Percentiles rank a stretch among this genome's conserved stretches.
Evolutionary conservation across 2,888 invertebrate genomes (phyloP).

Genomic region (Hemicrepidius hirtus): DNA sequence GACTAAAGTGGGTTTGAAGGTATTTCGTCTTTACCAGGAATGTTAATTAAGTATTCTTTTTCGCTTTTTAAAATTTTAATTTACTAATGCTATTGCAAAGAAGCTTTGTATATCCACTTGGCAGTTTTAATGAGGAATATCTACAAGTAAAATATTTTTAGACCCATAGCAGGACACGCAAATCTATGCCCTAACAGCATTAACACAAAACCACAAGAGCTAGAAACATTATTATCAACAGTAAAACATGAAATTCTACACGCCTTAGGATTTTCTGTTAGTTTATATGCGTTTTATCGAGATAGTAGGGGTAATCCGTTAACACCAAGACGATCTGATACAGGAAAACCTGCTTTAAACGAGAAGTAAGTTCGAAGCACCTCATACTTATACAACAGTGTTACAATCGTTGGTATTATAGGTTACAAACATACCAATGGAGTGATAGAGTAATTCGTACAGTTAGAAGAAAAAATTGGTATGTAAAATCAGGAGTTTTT

Average conservation of each 20-base stretch:
- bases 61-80: no score
- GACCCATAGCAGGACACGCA: slow-evolving; percentile 98
- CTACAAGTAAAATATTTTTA: slow-evolving; percentile 67
- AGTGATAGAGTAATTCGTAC: slow-evolving; percentile 90
- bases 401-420: slow-evolving; percentile 66
- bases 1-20: no score
- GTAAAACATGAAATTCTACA: slow-evolving; percentile 99
- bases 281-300: slow-evolving; percentile 96
- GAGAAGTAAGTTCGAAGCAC: slow-evolving; percentile 80
- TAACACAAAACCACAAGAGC: slow-evolving; percentile 91
- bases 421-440: slow-evolving; percentile 95
- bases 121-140: no score
- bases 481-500: slow-evolving; percentile 68
- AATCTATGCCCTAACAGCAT: slow-evolving; percentile 97
- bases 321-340: slow-evolving; percentile 85
- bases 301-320: slow-evolving; percentile 92
- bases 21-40: no score
- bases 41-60: no score
- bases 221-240: slow-evolving; percentile 93
- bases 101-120: no score
- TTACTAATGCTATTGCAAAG: no score
- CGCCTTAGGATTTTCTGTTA: slow-evolving; percentile 97
- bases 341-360: slow-evolving; percentile 92
- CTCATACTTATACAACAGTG: neutral
- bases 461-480: slow-evolving; percentile 75